Base-by-base conservation (phyloP, 2,113 vertebrate species). In the Pogonocichla stellata region DNA sequence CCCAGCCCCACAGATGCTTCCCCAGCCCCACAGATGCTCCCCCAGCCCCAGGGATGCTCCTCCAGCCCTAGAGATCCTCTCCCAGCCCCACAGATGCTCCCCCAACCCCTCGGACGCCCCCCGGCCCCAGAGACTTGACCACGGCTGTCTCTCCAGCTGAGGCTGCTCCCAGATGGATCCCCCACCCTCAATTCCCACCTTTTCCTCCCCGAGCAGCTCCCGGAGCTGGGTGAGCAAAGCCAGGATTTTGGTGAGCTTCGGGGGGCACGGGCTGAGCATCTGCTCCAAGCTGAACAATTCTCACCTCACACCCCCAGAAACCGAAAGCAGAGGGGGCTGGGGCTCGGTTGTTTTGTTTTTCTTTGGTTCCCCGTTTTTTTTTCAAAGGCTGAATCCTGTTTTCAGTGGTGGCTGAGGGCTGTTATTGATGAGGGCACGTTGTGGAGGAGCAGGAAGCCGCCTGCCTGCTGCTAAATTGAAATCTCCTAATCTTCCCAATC, bases 401-500 rank as follows among this genome's bases (percentile, higher is more conserved):
- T 56, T 54, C 65, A 51, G 57, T 1, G 93, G 31, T 8, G 86
- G 89, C 90, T 89, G 84, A 58, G 96, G 91, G 25, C 60, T 50
- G 70, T 51, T 91, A 89, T 78, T 74, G 96, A 86, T 86, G 61
- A 83, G 89, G 72, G 64, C 77, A 14, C 43, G 91, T 19, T 74
- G 14, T 19, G 25, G 10, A 43, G 87, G 61, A 87, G 93, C 93
- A 81, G 95, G 87, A 88, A 89, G 90, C 90, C 70, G 90, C 79
- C 93, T 74, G 94, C 94, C 91, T 93, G 93, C 93, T 88, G 95
- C 90, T 93, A 74, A 81, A 79, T 79, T 58, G 92, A 85, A 93
- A 94, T 85, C 92, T 81, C 95, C 95, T 93, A 47, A 96, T 90
- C 95, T 95, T 5, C n/a, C 71, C 93, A 92, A 96, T 92, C 93